Conservation (phyloP, 2,888 invertebrate genomes). For the Coelinius sp. region DNA sequence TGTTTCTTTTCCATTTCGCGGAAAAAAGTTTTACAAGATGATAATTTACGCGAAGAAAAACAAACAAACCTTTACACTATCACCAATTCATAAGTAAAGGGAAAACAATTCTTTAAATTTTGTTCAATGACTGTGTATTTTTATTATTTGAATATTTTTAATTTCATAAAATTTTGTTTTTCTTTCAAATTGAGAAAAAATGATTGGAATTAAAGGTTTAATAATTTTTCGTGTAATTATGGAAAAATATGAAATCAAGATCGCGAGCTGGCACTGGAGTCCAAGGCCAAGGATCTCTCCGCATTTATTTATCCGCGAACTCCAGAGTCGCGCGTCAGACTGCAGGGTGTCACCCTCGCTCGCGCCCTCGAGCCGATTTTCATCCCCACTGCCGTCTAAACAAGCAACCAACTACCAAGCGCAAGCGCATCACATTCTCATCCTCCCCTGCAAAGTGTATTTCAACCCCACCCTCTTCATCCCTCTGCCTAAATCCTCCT, state of each 20-base stretch:
- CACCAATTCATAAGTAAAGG: constrained; percentile 17
- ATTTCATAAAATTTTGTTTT: not conserved
- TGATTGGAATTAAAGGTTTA: not conserved
- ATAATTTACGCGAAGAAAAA: not conserved
- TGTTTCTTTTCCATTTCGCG: not conserved
- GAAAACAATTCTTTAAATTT: not conserved
- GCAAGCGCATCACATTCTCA: constrained; percentile 47
- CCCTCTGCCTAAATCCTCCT: not conserved
- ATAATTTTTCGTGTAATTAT: not conserved
- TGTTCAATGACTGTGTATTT: not conserved
- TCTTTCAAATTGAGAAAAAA: not conserved
- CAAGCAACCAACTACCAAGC: constrained; percentile 27
- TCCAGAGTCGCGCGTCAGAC: constrained; percentile 67
- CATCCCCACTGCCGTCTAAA: constrained; percentile 45
- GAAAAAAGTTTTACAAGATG: not conserved
- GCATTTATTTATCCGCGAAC: constrained; percentile 46
- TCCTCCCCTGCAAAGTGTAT: constrained; percentile 46
- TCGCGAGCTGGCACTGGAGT: constrained; percentile 1
- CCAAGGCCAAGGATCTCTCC: constrained; percentile 12
- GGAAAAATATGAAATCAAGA: not conserved
- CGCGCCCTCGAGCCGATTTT: constrained; percentile 58
- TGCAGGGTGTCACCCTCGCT: constrained; percentile 70
- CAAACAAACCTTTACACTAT: not conserved
- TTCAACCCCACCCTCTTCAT: constrained; percentile 37
- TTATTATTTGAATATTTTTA: not conserved